phyloP scores from a whole-genome alignment of 2,888 invertebrate genomes.

The Willowsia nigromaculata region DNA sequence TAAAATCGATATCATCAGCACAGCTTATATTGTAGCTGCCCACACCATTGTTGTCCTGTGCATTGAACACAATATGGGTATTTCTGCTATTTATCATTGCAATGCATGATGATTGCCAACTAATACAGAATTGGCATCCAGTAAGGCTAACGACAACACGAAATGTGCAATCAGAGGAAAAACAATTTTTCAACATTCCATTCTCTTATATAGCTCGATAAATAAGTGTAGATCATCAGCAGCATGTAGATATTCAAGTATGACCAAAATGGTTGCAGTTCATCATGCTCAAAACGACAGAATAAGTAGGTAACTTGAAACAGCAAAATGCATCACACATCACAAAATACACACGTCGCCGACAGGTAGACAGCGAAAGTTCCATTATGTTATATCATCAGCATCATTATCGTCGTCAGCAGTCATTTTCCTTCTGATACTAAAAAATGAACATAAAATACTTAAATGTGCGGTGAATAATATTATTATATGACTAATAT shows the following conservation, averaged over 20 bases:
- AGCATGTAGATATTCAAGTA: not conserved
- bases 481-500: not conserved
- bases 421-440: not conserved
- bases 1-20: slow-evolving; percentile 52
- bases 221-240: not conserved
- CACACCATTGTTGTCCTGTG: slow-evolving; percentile 6
- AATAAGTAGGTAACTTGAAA: not conserved
- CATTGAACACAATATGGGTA: not conserved
- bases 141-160: not conserved
- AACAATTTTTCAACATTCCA: slow-evolving; percentile 61
- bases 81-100: not conserved
- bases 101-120: not conserved
- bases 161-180: slow-evolving; percentile 56
- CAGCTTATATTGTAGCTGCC: no score
- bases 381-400: slow-evolving; percentile 29
- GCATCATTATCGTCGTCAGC: not conserved
- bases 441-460: not conserved
- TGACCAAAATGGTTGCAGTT: not conserved
- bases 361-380: slow-evolving; percentile 55
- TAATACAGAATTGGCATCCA: not conserved
- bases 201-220: not conserved
- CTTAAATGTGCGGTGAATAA: not conserved
- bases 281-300: not conserved
- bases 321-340: not conserved
- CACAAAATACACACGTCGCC: slow-evolving; percentile 14